Percentiles rank a stretch among this genome's conserved stretches.
Conservation (phyloP, 1,140 invertebrate species). For the Elysia chlorotica region DNA sequence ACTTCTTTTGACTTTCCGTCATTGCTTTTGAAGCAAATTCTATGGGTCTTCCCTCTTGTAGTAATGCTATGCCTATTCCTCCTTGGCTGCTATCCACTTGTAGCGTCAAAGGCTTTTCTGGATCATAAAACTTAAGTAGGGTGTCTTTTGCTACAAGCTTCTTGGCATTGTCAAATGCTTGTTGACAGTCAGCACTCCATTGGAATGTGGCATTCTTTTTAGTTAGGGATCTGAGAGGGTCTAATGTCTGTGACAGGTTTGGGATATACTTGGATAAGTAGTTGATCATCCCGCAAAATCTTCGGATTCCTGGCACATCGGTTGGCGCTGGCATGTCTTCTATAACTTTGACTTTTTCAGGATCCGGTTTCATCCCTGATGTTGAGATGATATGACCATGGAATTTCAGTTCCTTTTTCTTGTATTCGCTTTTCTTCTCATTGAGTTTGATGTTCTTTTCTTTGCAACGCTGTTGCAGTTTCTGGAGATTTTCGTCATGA, state of each 20-base stretch:
- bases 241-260: constrained; percentile 4
- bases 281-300: constrained; percentile 29
- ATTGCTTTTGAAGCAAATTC: constrained; percentile 63
- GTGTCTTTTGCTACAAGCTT: constrained; percentile 30
- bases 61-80: constrained; percentile 60
- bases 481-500: constrained; percentile 24
- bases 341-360: neutral
- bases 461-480: constrained; percentile 20
- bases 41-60: constrained; percentile 62
- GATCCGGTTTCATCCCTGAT: constrained; percentile 4
- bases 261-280: constrained; percentile 27
- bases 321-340: constrained; percentile 5
- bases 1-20: constrained; percentile 60
- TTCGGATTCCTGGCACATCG: neutral
- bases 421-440: constrained; percentile 24
- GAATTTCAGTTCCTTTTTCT: constrained; percentile 42
- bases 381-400: constrained; percentile 29
- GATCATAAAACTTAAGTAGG: constrained; percentile 39
- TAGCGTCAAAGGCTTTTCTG: constrained; percentile 28
- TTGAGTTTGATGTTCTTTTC: constrained; percentile 29
- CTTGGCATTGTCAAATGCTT: constrained; percentile 35
- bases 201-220: constrained; percentile 28
- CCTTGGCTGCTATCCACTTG: constrained; percentile 37
- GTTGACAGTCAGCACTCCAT: constrained; percentile 54
- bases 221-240: constrained; percentile 37